Evolutionary conservation across 2,888 invertebrate genomes (phyloP), one percentile per base, ranked within the genome.

Genomic region (Watsonalla binaria): DNA sequence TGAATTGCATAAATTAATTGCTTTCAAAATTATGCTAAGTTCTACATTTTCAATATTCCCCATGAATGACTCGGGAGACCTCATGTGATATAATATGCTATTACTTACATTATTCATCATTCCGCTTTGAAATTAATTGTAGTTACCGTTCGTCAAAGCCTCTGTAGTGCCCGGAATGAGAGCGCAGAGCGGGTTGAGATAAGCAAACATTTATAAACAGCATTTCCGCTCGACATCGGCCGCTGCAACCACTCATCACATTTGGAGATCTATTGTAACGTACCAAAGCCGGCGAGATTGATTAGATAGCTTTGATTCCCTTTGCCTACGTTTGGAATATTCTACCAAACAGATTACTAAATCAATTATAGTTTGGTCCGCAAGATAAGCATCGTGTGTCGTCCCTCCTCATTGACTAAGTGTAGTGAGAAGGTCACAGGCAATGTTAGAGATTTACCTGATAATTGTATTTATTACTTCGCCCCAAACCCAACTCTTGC

Each of bases 131-230:
- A 11, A 8, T 5, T 42, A 42, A 11, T 11, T 42, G 11, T 6
- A 5, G 11, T 5, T 11, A 42, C 5, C 42, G 5, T 8, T 11
- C 42, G 24, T 42, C 42, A 42, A 42, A 42, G 42, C 11, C 11
- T 42, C 11, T 11, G 14, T 49, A 49, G 49, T 39, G 14, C 37
- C 14, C 15, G 15, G 11, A 14, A 49, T 15, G 13, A 37, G 37
- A 49, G 37, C 49, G 9, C 13, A 14, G 55, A 55, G 62, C 62
- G 64, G 66, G 66, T 64, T 61, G 54, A 54, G 52, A 52, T 59
- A 64, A 61, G 51, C 57, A 62, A 60, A 47, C 58, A 58, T 64
- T 64, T 63, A 58, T 66, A 66, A 61, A 66, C 66, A 59, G 59
- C 51, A 56, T 52, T 13, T 39, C 49, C 37, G 49, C 15, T 37